A percentile compares a stretch with the other conserved stretches of the same genome.
Evolutionary conservation across 2,113 vertebrate genomes (phyloP).

Genomic region (Pleuronectes platessa): DNA sequence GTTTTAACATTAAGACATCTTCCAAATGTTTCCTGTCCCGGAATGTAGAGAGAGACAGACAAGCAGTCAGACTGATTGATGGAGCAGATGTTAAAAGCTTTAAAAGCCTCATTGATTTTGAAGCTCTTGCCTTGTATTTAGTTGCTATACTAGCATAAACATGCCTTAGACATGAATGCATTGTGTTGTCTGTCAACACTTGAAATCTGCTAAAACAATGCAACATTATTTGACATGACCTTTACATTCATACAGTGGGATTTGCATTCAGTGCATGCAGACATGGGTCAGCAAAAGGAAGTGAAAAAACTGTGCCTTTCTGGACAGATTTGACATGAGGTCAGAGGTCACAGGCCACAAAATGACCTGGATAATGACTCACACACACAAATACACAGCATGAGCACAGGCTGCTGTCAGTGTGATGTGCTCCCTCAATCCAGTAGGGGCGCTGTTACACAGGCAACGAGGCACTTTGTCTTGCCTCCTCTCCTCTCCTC

Average conservation of each 20-base stretch:
- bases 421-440: conserved; percentile 5
- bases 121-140: conserved; percentile 23
- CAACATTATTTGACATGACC: not conserved
- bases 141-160: conserved; percentile 46
- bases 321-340: conserved; percentile 43
- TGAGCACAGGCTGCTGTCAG: conserved; percentile 28
- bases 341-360: not conserved
- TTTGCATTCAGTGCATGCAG: not conserved
- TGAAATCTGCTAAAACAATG: conserved; percentile 3
- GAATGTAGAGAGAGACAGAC: conserved; percentile 24
- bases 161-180: conserved; percentile 56
- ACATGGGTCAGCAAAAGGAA: conserved; percentile 30
- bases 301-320: conserved; percentile 24
- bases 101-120: conserved; percentile 71
- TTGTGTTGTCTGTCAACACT: conserved; percentile 8
- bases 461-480: conserved; percentile 17
- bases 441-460: conserved; percentile 64
- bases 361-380: conserved; percentile 30
- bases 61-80: conserved; percentile 12
- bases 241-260: not conserved
- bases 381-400: conserved; percentile 17
- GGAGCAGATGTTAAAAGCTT: conserved; percentile 63
- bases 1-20: not conserved
- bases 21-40: conserved; percentile 35
- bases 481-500: not conserved